phyloP scores from a whole-genome alignment of 2,797 vertebrate species.

The Argentina silus region DNA sequence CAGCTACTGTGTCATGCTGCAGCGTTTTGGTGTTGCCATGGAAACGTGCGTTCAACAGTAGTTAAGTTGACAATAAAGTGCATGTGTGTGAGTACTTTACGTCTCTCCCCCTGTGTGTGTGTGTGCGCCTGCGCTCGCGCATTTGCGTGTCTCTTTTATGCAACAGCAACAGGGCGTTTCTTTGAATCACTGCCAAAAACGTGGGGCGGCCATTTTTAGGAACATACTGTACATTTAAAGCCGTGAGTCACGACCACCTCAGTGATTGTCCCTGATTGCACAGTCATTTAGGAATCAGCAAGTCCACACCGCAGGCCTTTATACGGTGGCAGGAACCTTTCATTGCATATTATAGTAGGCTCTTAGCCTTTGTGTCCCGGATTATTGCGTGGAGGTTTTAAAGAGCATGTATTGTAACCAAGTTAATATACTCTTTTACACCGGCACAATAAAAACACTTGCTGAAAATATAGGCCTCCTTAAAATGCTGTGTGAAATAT shows the following conservation, averaged over 20 bases:
- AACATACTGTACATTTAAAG: conserved; percentile 63
- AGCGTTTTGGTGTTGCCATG: conserved; percentile 48
- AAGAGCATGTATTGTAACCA: conserved; percentile 43
- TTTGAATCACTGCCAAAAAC: conserved; percentile 41
- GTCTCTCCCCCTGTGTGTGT: conserved; percentile 23
- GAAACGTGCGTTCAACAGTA: conserved; percentile 50
- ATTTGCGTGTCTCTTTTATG: conserved; percentile 46
- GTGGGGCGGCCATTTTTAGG: conserved; percentile 66
- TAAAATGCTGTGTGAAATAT: conserved; percentile 26
- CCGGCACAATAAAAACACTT: conserved; percentile 29
- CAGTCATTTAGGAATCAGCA: conserved; percentile 64
- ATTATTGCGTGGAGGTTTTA: conserved; percentile 57
- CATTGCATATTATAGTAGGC: conserved; percentile 59
- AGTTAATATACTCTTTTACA: conserved; percentile 57
- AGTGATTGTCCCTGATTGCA: conserved; percentile 59
- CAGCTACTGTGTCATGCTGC: conserved; percentile 17
- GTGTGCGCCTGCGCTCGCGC: conserved; percentile 36
- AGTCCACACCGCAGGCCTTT: conserved; percentile 46
- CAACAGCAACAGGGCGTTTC: conserved; percentile 60
- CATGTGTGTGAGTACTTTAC: conserved; percentile 35
- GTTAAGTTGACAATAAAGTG: conserved; percentile 61
- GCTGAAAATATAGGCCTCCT: conserved; percentile 33
- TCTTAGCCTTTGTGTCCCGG: conserved; percentile 53
- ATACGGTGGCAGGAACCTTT: conserved; percentile 36
- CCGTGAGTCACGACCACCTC: conserved; percentile 70